Conservation (phyloP, 2,113 vertebrate species). For the Phrynosoma platyrhinos region DNA sequence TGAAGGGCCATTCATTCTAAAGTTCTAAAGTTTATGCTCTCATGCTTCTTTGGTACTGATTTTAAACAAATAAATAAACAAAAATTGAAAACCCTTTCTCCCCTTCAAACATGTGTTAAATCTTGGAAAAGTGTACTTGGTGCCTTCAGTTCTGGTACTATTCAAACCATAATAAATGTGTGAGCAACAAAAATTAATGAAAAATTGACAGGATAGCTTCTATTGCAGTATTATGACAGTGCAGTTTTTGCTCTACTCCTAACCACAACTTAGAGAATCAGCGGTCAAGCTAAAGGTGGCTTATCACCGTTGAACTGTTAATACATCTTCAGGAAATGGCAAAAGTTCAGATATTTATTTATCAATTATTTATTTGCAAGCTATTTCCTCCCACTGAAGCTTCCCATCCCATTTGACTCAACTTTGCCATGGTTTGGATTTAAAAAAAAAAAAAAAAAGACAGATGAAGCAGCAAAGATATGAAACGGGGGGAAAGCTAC, state of each 20-base stretch:
- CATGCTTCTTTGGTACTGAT: not conserved
- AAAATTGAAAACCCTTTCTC: no score
- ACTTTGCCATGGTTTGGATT: not conserved
- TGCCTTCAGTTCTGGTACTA: not conserved
- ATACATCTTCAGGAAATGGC: not conserved
- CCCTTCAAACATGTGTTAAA: not conserved
- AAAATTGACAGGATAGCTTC: not conserved
- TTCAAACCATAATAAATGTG: not conserved
- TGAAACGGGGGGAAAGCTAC: not conserved
- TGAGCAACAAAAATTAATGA: not conserved
- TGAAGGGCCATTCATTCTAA: not conserved
- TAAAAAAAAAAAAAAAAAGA: not conserved
- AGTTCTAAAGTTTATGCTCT: not conserved
- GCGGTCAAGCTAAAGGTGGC: not conserved
- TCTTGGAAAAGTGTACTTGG: not conserved
- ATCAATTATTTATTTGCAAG: not conserved
- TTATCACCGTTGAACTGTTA: not conserved
- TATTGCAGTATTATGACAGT: not conserved
- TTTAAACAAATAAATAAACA: not conserved
- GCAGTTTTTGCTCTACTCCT: not conserved
- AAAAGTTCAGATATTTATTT: not conserved
- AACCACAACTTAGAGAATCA: not conserved
- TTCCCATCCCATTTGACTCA: no score
- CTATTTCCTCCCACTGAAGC: not conserved
- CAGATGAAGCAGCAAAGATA: not conserved